Evolutionary conservation across 2,888 invertebrate species (phyloP), one percentile per base, ranked within the genome.

Genomic region (Thereva nobilitata): DNA sequence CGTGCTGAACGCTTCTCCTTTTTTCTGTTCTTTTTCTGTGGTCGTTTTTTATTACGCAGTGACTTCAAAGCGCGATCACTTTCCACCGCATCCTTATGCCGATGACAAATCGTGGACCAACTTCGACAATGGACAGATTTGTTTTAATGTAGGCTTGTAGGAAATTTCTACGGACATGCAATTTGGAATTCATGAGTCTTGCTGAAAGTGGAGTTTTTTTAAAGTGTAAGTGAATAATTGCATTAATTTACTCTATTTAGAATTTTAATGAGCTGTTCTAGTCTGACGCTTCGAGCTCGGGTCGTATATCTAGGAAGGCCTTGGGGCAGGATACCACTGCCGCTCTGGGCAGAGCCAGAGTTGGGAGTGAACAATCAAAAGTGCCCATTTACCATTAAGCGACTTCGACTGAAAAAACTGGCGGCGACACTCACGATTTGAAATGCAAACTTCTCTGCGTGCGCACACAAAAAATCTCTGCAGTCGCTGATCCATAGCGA

Each of bases 141-240:
- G 41, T 50, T 61, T 61, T 61, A 61, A 61, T 61, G 61, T 61
- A 40, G 40, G 12, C 61, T 41, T 41, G 34, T 40, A 10, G 38
- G 53, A 45, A 38, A 34, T 61, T 61, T 40, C 41, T 61, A 50
- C n/a, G 41, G n/a, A 42, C 40, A 49, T 61, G 6, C 23, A 41
- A 61, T 61, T 61, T 61, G 23, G 61, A 50, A 49, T 61, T 61
- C 41, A 61, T 50, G 7, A 50, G 41, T 50, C 50, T 61, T 50
- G 41, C 41, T 61, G 50, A 61, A 34, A 61, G 41, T 61, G 61
- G 61, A 50, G 50, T 61, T 50, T 6, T 50, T 6, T 23, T 61
- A n/a, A 41, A 41, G 49, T 61, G 61, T 50, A 50, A 50, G 23
- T 23, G 61, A 61, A 61, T 61, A 61, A 61, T 61, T 61, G 41